A percentile compares a stretch with the other conserved stretches of the same genome.
Evolutionary conservation across 2,888 invertebrate species (phyloP).

Genomic region (Athalia cordata): DNA sequence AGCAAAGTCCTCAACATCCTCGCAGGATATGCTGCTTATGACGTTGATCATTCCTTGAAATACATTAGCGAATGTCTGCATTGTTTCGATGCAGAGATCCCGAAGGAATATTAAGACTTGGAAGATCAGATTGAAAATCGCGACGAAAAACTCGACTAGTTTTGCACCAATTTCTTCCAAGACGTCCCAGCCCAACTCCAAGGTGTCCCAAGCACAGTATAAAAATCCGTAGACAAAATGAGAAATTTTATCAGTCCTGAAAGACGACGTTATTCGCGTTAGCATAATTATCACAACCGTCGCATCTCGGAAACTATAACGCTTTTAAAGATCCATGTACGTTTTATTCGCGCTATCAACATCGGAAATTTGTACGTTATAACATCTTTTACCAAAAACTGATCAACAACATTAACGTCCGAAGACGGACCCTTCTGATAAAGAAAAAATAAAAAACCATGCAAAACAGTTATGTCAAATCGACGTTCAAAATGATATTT

Average conservation of each 20-base stretch:
- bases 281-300: slow-evolving; percentile 14
- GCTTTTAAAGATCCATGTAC: slow-evolving; percentile 12
- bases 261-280: slow-evolving; percentile 5
- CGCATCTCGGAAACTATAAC: neutral
- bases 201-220: slow-evolving; percentile 64
- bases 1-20: slow-evolving; percentile 66
- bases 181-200: slow-evolving; percentile 61
- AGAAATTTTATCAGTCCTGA: slow-evolving; percentile 52
- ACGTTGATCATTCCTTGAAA: slow-evolving; percentile 62
- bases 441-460: neutral
- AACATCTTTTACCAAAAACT: neutral
- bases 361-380: slow-evolving; percentile 28
- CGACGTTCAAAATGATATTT: too few relatives aligned
- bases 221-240: slow-evolving; percentile 56
- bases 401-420: neutral
- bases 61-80: slow-evolving; percentile 64
- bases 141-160: slow-evolving; percentile 61
- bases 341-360: slow-evolving; percentile 3
- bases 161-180: slow-evolving; percentile 61
- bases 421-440: neutral
- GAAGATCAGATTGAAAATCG: slow-evolving; percentile 61
- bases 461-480: too few relatives aligned
- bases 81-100: slow-evolving; percentile 62
- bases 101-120: slow-evolving; percentile 62
- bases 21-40: slow-evolving; percentile 60